Percentiles rank a stretch among this genome's conserved stretches.
phyloP scores from a whole-genome alignment of 2,888 invertebrate species.

The Drosophila monieri region DNA sequence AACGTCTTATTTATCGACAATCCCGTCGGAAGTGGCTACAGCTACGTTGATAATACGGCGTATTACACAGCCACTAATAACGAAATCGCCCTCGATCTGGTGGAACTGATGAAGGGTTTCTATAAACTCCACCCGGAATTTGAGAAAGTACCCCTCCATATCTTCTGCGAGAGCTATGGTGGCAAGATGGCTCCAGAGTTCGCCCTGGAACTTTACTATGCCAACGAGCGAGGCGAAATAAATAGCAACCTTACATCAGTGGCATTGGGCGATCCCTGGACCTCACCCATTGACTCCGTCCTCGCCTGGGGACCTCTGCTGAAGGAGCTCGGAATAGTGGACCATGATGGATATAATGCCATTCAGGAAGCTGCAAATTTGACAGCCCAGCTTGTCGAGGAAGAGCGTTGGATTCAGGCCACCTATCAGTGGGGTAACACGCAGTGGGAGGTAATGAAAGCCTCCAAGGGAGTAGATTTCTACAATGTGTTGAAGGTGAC shows the following conservation, averaged over 20 bases:
- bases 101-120: slow-evolving; percentile 89
- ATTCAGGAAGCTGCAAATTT: slow-evolving; percentile 86
- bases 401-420: slow-evolving; percentile 86
- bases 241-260: slow-evolving; percentile 90
- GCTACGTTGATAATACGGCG: slow-evolving; percentile 87
- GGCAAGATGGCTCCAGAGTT: slow-evolving; percentile 96
- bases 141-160: slow-evolving; percentile 89
- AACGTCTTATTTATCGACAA: slow-evolving; percentile 95
- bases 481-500: slow-evolving; percentile 88
- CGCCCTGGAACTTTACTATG: slow-evolving; percentile 86
- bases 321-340: slow-evolving; percentile 89
- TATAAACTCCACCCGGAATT: slow-evolving; percentile 88
- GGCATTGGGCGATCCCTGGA: slow-evolving; percentile 95
- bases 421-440: slow-evolving; percentile 87
- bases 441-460: slow-evolving; percentile 86
- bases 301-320: slow-evolving; percentile 93
- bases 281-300: slow-evolving; percentile 93
- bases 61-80: slow-evolving; percentile 86
- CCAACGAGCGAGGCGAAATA: slow-evolving; percentile 86
- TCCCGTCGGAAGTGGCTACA: slow-evolving; percentile 95
- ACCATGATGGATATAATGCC: slow-evolving; percentile 86
- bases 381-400: slow-evolving; percentile 86
- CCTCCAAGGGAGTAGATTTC: slow-evolving; percentile 89
- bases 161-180: slow-evolving; percentile 96
- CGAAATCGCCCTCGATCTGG: slow-evolving; percentile 90